phyloP scores from a whole-genome alignment of 1,140 invertebrate genomes.

The Drosophila sproati region DNA sequence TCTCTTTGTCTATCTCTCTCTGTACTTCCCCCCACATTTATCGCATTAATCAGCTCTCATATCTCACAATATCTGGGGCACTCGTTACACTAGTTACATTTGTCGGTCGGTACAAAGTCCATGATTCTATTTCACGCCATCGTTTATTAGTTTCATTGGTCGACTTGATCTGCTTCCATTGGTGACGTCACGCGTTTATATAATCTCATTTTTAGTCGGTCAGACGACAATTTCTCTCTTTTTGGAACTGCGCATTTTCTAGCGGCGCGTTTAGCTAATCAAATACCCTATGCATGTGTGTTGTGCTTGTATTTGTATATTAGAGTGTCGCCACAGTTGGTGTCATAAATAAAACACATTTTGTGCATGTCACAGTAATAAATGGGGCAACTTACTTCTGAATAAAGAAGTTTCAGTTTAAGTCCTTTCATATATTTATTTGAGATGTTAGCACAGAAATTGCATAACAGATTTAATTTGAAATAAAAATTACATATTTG shows the following conservation, averaged over 20 bases:
- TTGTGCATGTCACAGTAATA: not conserved
- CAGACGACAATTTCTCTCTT: conserved; percentile 16
- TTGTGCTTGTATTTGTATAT: not conserved
- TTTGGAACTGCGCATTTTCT: conserved; percentile 49
- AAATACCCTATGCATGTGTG: conserved; percentile 8
- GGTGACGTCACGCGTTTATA: conserved; percentile 41
- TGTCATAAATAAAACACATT: conserved; percentile 10
- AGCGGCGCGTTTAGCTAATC: conserved; percentile 25
- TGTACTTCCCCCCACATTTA: conserved; percentile 1
- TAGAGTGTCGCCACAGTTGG: conserved; percentile 6
- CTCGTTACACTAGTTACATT: conserved; percentile 26
- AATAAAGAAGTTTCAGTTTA: too few relatives aligned
- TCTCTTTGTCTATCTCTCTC: not conserved
- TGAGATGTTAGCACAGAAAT: too few relatives aligned
- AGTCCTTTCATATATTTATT: too few relatives aligned
- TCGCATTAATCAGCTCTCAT: conserved; percentile 21
- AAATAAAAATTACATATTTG: too few relatives aligned
- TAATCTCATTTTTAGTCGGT: conserved; percentile 35
- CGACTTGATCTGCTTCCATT: not conserved
- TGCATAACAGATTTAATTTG: too few relatives aligned
- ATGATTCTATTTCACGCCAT: conserved; percentile 5
- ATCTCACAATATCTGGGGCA: conserved; percentile 24
- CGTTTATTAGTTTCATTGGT: conserved; percentile 1
- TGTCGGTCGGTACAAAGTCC: conserved; percentile 32
- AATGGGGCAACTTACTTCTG: not conserved